A percentile compares a stretch with the other conserved stretches of the same genome.
phyloP scores from a whole-genome alignment of 2,113 vertebrate species.

The Nothobranchius furzeri region DNA sequence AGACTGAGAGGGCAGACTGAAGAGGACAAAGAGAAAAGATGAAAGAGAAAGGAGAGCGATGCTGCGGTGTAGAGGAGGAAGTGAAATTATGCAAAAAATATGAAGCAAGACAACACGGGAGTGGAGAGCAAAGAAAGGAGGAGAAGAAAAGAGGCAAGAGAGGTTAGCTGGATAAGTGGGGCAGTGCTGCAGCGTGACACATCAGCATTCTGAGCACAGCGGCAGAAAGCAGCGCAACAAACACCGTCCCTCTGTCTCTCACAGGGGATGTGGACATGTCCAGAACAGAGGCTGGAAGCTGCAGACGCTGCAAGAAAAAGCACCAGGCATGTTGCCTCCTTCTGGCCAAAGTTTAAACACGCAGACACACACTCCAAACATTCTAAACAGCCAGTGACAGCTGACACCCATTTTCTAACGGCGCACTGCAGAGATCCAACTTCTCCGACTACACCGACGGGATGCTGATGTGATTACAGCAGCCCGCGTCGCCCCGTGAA shows the following conservation, averaged over 20 bases:
- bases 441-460: conserved; percentile 6
- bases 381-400: too few relatives aligned
- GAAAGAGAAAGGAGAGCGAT: conserved; percentile 12
- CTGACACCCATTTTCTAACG: neutral
- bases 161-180: conserved; percentile 82
- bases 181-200: conserved; percentile 82
- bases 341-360: conserved; percentile 9
- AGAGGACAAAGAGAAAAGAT: neutral
- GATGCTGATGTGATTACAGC: conserved; percentile 23
- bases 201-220: conserved; percentile 82
- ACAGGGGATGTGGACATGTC: conserved; percentile 4
- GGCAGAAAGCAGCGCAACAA: conserved; percentile 63
- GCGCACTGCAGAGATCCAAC: conserved; percentile 38
- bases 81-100: conserved; percentile 14
- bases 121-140: conserved; percentile 1
- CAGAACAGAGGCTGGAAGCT: too few relatives aligned
- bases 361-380: neutral
- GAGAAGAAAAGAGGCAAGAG: conserved; percentile 35
- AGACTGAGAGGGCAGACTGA: conserved; percentile 7
- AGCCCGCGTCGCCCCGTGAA: conserved; percentile 1
- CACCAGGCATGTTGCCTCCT: conserved; percentile 17
- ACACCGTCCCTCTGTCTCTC: conserved; percentile 37
- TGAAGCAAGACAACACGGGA: conserved; percentile 29
- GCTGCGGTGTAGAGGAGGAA: neutral
- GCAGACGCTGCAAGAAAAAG: conserved; percentile 4